phyloP scores from a whole-genome alignment of 2,797 vertebrate genomes.

The Catostomus latipinnis region DNA sequence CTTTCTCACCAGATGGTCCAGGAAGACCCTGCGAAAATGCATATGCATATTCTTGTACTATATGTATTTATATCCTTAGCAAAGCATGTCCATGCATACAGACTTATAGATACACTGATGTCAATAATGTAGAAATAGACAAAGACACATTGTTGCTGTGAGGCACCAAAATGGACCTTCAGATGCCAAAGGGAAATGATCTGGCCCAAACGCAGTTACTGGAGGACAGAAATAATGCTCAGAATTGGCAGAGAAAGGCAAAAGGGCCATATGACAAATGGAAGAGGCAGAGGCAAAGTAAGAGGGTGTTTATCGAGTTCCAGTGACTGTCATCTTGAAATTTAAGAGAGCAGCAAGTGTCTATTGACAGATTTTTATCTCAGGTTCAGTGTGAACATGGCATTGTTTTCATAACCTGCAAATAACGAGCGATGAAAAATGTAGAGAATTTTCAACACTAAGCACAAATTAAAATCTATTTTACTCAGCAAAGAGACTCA shows the following conservation, averaged over 20 bases:
- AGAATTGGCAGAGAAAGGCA: conserved; percentile 9
- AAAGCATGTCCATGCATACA: neutral
- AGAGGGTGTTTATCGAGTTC: conserved; percentile 14
- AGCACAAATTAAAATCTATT: conserved; percentile 35
- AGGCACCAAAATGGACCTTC: conserved; percentile 5
- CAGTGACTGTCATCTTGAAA: conserved; percentile 18
- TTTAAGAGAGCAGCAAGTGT: conserved; percentile 30
- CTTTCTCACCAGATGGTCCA: conserved; percentile 96
- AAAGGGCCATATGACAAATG: conserved; percentile 26
- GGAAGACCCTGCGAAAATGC: conserved; percentile 86
- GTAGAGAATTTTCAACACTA: conserved; percentile 3
- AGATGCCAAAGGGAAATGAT: conserved; percentile 24
- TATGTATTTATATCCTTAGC: neutral
- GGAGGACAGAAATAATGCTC: conserved; percentile 38
- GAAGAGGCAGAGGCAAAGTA: conserved; percentile 8
- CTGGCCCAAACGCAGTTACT: conserved; percentile 32
- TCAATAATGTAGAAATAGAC: neutral
- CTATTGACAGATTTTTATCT: conserved; percentile 28
- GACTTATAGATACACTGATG: neutral
- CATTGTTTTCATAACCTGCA: neutral
- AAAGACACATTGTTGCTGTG: conserved; percentile 5
- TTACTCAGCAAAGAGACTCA: conserved; percentile 17
- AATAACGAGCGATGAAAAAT: neutral
- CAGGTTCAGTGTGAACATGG: conserved; percentile 13
- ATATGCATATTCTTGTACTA: neutral